A percentile compares a stretch with the other conserved stretches of the same genome.
Conservation (phyloP, 2,888 invertebrate species). For the Apeira syringaria region DNA sequence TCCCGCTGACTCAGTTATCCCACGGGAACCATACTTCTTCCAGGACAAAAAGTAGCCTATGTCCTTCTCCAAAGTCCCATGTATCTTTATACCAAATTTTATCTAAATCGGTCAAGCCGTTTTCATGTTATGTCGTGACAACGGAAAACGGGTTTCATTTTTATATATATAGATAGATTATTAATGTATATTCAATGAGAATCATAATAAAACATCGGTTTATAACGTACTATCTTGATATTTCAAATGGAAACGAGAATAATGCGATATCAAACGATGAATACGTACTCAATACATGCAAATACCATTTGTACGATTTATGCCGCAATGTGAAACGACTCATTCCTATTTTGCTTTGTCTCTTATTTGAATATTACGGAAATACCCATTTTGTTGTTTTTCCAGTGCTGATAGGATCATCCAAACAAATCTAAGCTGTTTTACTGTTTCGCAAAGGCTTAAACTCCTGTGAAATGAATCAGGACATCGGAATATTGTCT, state of each 20-base stretch:
- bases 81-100: no score
- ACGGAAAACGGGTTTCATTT: no score
- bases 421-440: conserved; percentile 44
- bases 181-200: no score
- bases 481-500: conserved; percentile 59
- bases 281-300: conserved; percentile 51
- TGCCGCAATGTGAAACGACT: conserved; percentile 66
- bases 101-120: no score
- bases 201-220: not conserved
- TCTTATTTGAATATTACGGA: conserved; percentile 68
- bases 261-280: conserved; percentile 32
- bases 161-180: no score
- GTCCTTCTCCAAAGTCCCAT: no score
- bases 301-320: conserved; percentile 70
- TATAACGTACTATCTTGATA: not conserved
- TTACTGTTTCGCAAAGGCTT: conserved; percentile 43
- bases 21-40: no score
- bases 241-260: conserved; percentile 4
- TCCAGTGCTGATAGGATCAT: conserved; percentile 33
- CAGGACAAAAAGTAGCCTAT: no score
- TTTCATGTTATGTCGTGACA: no score
- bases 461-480: conserved; percentile 42
- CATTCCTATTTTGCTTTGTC: conserved; percentile 67
- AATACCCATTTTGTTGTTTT: conserved; percentile 64
- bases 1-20: no score